Evolutionary conservation across 2,113 vertebrate genomes (phyloP).

Genomic region (Cochlearius cochlearius): DNA sequence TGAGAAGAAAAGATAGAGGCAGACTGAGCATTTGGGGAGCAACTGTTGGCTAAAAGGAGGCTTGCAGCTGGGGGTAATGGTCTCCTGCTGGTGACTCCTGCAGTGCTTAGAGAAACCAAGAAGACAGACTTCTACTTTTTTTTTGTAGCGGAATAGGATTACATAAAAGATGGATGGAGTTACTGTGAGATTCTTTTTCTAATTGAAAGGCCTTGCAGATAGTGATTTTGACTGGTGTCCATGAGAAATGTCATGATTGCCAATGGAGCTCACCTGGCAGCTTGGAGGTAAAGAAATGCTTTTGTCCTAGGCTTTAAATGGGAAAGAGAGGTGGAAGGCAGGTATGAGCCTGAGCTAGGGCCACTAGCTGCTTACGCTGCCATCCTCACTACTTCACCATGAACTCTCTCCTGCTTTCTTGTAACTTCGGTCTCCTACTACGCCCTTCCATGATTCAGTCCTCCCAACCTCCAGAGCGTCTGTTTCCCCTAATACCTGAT

Average conservation of each 20-base stretch:
- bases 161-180: background rate
- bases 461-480: background rate
- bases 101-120: background rate
- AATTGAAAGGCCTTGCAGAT: background rate
- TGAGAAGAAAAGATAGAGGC: background rate
- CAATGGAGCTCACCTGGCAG: background rate
- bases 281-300: background rate
- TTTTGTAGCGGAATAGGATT: background rate
- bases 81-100: background rate
- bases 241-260: background rate
- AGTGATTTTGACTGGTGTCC: background rate
- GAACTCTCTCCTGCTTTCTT: background rate
- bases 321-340: background rate
- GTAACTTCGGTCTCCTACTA: background rate
- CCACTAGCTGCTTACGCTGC: background rate
- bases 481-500: background rate
- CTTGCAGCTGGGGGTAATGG: background rate
- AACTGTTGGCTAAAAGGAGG: background rate
- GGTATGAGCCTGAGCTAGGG: background rate
- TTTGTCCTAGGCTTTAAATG: background rate
- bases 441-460: background rate
- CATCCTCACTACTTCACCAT: background rate
- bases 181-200: background rate
- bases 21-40: background rate
- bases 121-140: background rate